Evolutionary conservation across 2,797 vertebrate species (phyloP).

Genomic region (Sitta carolinensis): DNA sequence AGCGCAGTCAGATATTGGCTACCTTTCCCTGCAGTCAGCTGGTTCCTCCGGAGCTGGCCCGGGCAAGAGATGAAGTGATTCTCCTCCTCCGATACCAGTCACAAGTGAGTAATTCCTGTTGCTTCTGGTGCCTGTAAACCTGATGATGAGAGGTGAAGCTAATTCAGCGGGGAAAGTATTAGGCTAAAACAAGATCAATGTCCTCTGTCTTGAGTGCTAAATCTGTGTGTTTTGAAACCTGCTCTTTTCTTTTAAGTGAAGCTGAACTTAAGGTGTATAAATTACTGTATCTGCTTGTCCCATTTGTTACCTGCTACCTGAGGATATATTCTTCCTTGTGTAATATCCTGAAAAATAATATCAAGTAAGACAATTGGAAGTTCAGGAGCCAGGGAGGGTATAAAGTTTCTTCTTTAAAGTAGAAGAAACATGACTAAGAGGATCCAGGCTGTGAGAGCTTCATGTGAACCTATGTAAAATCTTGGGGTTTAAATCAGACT

Average conservation of each 20-base stretch:
- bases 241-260: not conserved
- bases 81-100: constrained; percentile 78
- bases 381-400: not conserved
- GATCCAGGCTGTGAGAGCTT: not conserved
- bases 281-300: not conserved
- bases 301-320: not conserved
- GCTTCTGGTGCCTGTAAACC: not conserved
- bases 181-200: not conserved
- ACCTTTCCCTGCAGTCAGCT: constrained; percentile 66
- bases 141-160: not conserved
- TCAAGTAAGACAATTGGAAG: not conserved
- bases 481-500: not conserved
- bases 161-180: not conserved
- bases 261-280: not conserved
- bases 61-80: constrained; percentile 68
- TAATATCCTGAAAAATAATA: not conserved
- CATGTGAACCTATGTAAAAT: fast-evolving
- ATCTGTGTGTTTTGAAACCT: not conserved
- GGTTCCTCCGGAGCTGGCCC: constrained; percentile 52
- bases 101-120: constrained; percentile 64
- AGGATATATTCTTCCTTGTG: not conserved
- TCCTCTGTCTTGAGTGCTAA: not conserved
- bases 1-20: constrained; percentile 56
- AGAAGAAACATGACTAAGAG: not conserved
- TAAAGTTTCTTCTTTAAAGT: not conserved